phyloP scores from a whole-genome alignment of 2,113 vertebrate genomes.

The Catagonus wagneri region DNA sequence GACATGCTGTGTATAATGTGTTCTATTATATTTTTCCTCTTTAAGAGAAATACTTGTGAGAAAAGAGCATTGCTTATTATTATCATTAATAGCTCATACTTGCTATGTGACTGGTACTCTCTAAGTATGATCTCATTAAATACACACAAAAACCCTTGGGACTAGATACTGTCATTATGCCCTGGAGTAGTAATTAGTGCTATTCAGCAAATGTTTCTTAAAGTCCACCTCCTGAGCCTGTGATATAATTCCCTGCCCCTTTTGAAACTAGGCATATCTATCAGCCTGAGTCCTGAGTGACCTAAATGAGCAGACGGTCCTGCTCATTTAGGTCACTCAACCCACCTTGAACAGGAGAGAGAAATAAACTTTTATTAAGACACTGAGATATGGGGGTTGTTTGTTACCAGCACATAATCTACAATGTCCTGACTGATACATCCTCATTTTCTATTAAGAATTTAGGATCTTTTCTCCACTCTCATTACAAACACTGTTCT shows the following conservation, averaged over 20 bases:
- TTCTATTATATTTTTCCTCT: constrained; percentile 47
- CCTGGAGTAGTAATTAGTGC: constrained; percentile 42
- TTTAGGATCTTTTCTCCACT: not conserved
- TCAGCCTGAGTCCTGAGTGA: not conserved
- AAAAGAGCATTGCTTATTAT: constrained; percentile 64
- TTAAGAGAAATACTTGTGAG: not conserved
- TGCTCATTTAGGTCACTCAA: too few species aligned
- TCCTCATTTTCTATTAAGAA: not conserved
- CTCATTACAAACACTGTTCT: not conserved
- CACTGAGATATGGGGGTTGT: not conserved
- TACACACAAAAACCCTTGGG: not conserved
- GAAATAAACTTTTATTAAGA: not conserved
- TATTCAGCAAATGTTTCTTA: constrained; percentile 23
- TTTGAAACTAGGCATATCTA: not conserved
- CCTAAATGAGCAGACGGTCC: not conserved
- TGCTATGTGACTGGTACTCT: constrained; percentile 8
- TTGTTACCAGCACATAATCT: not conserved
- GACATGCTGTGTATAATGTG: not conserved
- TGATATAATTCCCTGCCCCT: not conserved
- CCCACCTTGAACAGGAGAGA: not conserved
- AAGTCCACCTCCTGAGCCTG: not conserved
- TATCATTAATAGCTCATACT: constrained; percentile 64
- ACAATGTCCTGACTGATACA: not conserved
- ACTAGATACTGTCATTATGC: constrained; percentile 40
- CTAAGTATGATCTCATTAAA: constrained; percentile 47